These are phyloP conservation scores for Hesperia comma DNA, from an alignment of 2,888 invertebrate species.

Conservation along the genomic window DNA sequence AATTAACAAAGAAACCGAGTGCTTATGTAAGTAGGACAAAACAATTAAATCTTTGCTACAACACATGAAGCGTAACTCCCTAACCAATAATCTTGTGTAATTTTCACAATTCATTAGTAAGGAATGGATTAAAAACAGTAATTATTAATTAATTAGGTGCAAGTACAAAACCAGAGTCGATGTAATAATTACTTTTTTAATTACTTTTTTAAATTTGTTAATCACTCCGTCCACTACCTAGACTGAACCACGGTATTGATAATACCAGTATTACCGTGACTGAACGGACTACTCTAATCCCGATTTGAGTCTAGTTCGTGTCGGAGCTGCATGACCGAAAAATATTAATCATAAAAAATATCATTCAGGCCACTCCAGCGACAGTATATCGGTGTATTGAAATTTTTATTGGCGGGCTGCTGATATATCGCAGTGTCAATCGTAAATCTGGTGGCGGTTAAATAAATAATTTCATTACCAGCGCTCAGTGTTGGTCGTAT, in stretches of 20 bases:
- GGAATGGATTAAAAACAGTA: conserved; percentile 6
- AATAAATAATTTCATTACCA: conserved; percentile 78
- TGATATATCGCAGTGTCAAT: conserved; percentile 78
- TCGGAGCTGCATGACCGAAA: too few species aligned
- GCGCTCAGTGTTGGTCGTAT: background rate
- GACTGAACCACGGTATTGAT: too few species aligned
- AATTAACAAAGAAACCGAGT: background rate
- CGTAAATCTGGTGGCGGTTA: conserved; percentile 80
- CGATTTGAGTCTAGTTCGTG: too few species aligned
- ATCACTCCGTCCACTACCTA: too few species aligned
- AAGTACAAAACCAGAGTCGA: conserved; percentile 32
- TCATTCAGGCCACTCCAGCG: background rate
- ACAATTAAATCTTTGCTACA: conserved; percentile 19
- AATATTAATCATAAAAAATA: too few species aligned
- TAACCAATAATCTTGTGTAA: conserved; percentile 8
- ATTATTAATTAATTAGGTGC: conserved; percentile 23
- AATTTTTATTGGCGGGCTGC: conserved; percentile 77
- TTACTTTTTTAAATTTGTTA: too few species aligned
- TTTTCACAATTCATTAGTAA: conserved; percentile 19
- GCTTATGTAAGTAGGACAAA: conserved; percentile 11
- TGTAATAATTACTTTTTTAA: too few species aligned
- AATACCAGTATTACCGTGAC: too few species aligned
- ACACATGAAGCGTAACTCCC: conserved; percentile 25
- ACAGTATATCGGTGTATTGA: conserved; percentile 48
- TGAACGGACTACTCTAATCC: too few species aligned